Base-by-base conservation (phyloP, 2,888 invertebrate genomes). In the Epinotia demarniana region DNA sequence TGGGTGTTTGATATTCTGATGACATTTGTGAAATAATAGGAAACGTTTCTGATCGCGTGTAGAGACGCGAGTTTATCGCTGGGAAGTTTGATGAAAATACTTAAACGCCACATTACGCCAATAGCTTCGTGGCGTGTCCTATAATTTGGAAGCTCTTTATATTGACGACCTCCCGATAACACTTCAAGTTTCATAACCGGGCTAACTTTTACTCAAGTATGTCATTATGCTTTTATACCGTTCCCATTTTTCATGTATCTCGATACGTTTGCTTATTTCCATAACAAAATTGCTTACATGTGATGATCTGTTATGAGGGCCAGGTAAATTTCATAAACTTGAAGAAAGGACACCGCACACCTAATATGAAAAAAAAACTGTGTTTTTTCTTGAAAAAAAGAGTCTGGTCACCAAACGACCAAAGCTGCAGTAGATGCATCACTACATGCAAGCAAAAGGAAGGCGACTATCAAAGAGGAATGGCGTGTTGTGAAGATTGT, bases 1-100 rank as follows among this genome's bases (percentile, higher is more conserved):
- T 87, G 83, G 85, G 85, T 89, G 83, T 90, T 92, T 92, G 89
- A 92, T 92, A 92, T 90, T 91, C 91, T 84, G 89, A 90, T 90
- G 89, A 88, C 88, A 92, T 90, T 90, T 87, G 86, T 83, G 87
- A 88, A 90, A 90, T 92, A 89, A 92, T 90, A 90, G 86, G 85
- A 86, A 84, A 87, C 85, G 86, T 86, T 86, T 80, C 81, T 82
- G 86, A 85, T 88, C 86, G 84, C 84, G 84, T 86, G 83, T 78
- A 83, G 81, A 85, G 85, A 88, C 82, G 85, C 79, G 82, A 81
- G 82, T 87, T 86, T 85, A 84, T 83, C 83, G 82, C 83, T 84
- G 75, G 74, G 76, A 81, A 84, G 84, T 87, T 86, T 86, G 84
- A 88, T 85, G 85, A 84, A 88, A 89, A 87, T 85, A 84, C 84